Evolutionary conservation across 2,113 vertebrate species (phyloP).

Genomic region (Struthidea cinerea): DNA sequence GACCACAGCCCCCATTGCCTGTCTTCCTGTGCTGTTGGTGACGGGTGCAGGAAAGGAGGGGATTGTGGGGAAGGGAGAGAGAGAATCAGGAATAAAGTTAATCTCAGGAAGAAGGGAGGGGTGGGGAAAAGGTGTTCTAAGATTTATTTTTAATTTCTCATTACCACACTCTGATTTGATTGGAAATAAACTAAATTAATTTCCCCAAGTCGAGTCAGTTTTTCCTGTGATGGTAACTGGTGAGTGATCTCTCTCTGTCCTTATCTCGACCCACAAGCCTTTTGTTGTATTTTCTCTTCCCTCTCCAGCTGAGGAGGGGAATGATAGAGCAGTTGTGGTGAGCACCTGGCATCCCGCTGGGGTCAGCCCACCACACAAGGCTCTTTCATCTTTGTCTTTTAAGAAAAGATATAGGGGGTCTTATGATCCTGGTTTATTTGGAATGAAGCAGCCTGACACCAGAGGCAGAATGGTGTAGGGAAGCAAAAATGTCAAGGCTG

Average conservation of each 20-base stretch:
- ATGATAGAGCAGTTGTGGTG: background rate
- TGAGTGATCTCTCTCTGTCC: background rate
- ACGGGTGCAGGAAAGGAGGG: background rate
- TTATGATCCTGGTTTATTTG: background rate
- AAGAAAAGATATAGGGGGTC: background rate
- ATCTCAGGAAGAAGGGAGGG: background rate
- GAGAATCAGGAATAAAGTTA: background rate
- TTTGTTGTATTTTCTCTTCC: background rate
- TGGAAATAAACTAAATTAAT: background rate
- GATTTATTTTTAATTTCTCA: background rate
- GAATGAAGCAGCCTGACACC: background rate
- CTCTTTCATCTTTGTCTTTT: background rate
- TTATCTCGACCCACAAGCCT: background rate
- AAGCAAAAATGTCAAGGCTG: background rate
- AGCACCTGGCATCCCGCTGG: background rate
- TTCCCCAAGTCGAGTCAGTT: background rate
- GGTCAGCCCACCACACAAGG: background rate
- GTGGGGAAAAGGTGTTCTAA: background rate
- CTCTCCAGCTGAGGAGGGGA: background rate
- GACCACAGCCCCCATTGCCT: background rate
- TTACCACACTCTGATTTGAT: background rate
- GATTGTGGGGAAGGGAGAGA: background rate
- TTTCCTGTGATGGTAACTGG: accelerated
- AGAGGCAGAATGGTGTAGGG: background rate
- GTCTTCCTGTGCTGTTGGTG: background rate